Evolutionary conservation across 2,888 invertebrate genomes (phyloP).

Genomic region (Epirrhoe tristata): DNA sequence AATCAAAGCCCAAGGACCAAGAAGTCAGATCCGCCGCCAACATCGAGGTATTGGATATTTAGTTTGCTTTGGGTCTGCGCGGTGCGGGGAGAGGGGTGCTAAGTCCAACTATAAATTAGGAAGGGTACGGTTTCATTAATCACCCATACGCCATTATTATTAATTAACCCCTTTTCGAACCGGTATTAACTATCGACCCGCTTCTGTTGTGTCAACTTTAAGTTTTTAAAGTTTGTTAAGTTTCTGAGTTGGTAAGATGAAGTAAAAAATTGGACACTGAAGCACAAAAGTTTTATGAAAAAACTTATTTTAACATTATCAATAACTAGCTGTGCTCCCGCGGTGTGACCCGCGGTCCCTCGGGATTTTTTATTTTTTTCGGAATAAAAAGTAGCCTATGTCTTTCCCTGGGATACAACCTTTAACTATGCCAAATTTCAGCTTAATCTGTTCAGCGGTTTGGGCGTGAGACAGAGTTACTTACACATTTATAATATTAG

Average conservation of each 20-base stretch:
- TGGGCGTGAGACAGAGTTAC: too few relatives aligned
- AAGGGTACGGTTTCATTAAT: conserved; percentile 86
- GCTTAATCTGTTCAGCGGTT: too few relatives aligned
- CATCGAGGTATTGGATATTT: conserved; percentile 85
- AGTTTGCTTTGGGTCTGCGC: conserved; percentile 83
- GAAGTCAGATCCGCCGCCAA: conserved; percentile 53
- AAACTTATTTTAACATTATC: too few relatives aligned
- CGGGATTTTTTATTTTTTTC: too few relatives aligned
- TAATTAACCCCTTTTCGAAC: conserved; percentile 83
- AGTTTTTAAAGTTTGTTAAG: conserved; percentile 46
- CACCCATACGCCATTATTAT: conserved; percentile 86
- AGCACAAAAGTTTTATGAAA: neutral
- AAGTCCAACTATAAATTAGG: conserved; percentile 86
- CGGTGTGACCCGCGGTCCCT: too few relatives aligned
- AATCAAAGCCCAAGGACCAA: conserved; percentile 58
- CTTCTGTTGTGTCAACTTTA: conserved; percentile 69
- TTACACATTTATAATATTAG: too few relatives aligned
- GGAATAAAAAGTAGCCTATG: too few relatives aligned
- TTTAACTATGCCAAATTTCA: too few relatives aligned
- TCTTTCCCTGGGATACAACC: too few relatives aligned
- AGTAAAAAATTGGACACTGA: neutral
- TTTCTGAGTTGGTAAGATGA: neutral
- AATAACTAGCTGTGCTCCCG: too few relatives aligned
- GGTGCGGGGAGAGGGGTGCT: conserved; percentile 72
- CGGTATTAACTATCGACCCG: conserved; percentile 81